A percentile compares a stretch with the other conserved stretches of the same genome.
Evolutionary conservation across 2,113 vertebrate species (phyloP).

Genomic region (Nettapus auritus): DNA sequence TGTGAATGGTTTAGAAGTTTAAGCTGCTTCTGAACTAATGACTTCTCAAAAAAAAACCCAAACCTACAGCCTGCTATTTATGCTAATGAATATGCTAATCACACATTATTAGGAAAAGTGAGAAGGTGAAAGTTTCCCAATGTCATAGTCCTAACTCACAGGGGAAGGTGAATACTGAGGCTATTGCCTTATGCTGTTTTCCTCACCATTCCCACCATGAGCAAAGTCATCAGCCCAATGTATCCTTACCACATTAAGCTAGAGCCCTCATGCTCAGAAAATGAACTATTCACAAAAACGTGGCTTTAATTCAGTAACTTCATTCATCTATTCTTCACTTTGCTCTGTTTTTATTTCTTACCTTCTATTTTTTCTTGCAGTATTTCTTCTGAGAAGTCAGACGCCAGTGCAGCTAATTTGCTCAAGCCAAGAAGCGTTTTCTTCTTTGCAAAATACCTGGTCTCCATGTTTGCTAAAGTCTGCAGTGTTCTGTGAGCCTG

Average conservation of each 20-base stretch:
- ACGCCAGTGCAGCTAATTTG: constrained; percentile 90
- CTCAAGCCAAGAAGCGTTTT: constrained; percentile 96
- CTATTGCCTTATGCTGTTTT: neutral
- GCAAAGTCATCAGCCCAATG: neutral
- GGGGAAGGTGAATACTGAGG: neutral
- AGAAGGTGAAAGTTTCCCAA: neutral
- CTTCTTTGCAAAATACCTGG: constrained; percentile 93
- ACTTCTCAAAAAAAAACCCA: neutral
- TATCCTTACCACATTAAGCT: neutral
- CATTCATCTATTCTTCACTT: neutral
- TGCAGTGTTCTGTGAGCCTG: constrained; percentile 91
- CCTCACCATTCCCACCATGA: neutral
- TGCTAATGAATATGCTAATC: no score
- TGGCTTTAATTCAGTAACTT: neutral
- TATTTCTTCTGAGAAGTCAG: constrained; percentile 83
- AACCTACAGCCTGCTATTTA: neutral
- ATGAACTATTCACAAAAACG: neutral
- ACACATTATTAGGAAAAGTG: neutral
- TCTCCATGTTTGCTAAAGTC: constrained; percentile 89
- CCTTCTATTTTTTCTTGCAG: constrained; percentile 90
- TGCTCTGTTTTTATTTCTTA: constrained; percentile 51
- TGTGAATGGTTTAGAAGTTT: no score
- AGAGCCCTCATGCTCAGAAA: neutral
- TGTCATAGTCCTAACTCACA: neutral
- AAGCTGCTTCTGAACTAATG: neutral